These are phyloP conservation scores for Clusia tigrina DNA, from an alignment of 2,888 invertebrate genomes.

Conservation along the genomic window DNA sequence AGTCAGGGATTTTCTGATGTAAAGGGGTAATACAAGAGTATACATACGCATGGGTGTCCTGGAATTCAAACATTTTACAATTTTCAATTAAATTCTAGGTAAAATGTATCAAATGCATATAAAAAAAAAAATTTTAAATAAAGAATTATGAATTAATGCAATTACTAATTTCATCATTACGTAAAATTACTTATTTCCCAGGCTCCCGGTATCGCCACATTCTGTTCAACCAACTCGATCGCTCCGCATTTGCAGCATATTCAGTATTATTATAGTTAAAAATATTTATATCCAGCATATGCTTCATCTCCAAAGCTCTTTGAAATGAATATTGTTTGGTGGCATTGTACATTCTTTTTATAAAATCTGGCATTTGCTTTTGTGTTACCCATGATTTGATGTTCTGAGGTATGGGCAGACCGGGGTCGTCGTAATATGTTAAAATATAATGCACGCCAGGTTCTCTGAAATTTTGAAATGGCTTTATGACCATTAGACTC, in stretches of 20 bases:
- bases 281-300: conserved; percentile 39
- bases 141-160: not conserved
- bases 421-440: conserved; percentile 90
- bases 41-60: too few species aligned
- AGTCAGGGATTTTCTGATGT: too few species aligned
- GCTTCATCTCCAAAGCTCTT: conserved; percentile 60
- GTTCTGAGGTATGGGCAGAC: conserved; percentile 75
- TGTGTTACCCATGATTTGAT: conserved; percentile 79
- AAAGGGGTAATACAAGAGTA: too few species aligned
- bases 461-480: conserved; percentile 62
- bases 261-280: conserved; percentile 48
- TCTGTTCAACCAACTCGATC: conserved; percentile 50
- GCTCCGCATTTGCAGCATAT: conserved; percentile 53
- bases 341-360: conserved; percentile 74
- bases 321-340: conserved; percentile 69
- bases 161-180: too few species aligned
- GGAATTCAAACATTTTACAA: too few species aligned
- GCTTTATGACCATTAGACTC: conserved; percentile 86
- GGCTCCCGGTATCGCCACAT: conserved; percentile 30
- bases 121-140: not conserved
- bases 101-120: too few species aligned
- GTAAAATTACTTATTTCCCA: not conserved
- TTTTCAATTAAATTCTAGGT: too few species aligned
- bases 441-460: conserved; percentile 73
- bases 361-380: conserved; percentile 79